phyloP scores from a whole-genome alignment of 1,140 invertebrate genomes.

The Drosophila ogumai region DNA sequence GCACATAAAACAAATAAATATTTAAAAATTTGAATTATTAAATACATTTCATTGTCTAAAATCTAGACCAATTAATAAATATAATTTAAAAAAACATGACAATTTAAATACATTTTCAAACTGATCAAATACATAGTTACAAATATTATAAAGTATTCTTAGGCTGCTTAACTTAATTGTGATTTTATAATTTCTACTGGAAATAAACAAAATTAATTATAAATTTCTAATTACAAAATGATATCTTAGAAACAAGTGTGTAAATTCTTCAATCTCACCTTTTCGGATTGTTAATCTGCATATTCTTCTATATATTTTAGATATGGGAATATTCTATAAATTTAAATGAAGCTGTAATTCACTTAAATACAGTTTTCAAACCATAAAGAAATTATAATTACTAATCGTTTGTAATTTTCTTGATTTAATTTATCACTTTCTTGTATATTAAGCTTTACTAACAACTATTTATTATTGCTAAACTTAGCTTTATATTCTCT shows the following conservation, averaged over 20 bases:
- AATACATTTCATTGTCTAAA: no score
- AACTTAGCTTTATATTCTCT: not conserved
- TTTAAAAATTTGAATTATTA: no score
- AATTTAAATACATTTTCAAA: not conserved
- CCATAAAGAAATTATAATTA: not conserved
- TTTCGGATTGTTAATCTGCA: not conserved
- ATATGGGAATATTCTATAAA: not conserved
- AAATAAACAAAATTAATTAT: no score
- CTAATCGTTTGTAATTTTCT: no score
- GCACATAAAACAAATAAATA: not conserved
- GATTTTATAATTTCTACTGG: no score
- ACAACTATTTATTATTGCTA: not conserved
- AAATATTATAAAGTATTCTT: no score
- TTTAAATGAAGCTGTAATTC: not conserved
- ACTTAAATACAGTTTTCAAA: not conserved
- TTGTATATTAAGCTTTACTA: not conserved
- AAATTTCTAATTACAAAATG: no score
- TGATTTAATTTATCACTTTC: not conserved
- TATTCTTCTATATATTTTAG: not conserved
- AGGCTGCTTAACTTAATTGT: no score
- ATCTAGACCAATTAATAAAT: not conserved
- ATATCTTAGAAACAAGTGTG: no score
- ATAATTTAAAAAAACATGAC: not conserved
- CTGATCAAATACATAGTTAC: not conserved
- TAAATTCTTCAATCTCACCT: not conserved